phyloP scores from a whole-genome alignment of 2,797 vertebrate species.

The Sebastes steindachneri region DNA sequence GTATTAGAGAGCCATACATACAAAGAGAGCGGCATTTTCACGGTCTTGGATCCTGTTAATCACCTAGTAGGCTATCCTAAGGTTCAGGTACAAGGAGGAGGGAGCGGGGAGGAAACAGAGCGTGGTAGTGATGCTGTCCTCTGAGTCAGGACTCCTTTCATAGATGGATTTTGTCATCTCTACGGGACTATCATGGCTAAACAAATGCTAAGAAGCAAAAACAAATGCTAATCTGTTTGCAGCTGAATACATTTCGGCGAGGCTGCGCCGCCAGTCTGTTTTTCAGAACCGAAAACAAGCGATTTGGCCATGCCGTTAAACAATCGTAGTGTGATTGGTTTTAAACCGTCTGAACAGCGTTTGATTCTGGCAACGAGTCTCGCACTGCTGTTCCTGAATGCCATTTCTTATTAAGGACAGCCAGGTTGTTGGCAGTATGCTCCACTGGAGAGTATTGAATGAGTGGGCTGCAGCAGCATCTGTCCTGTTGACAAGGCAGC shows the following conservation, averaged over 20 bases:
- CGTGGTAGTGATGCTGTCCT: conserved; percentile 26
- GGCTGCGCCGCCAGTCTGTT: conserved; percentile 31
- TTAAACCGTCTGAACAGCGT: conserved; percentile 50
- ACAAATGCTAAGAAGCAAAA: conserved; percentile 57
- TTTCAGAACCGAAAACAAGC: conserved; percentile 25
- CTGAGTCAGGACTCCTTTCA: conserved; percentile 42
- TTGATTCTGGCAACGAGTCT: conserved; percentile 48
- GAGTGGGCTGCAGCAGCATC: conserved; percentile 63
- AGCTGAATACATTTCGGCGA: conserved; percentile 42
- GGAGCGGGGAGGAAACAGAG: conserved; percentile 1
- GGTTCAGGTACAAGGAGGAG: conserved; percentile 62
- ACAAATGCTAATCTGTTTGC: conserved; percentile 60
- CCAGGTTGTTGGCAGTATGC: conserved; percentile 64
- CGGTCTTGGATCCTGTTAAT: conserved; percentile 71
- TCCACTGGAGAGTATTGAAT: conserved; percentile 49
- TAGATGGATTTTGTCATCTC: conserved; percentile 42
- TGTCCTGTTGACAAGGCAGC: conserved; percentile 67
- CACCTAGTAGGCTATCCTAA: conserved; percentile 65
- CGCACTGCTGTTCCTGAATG: conserved; percentile 42
- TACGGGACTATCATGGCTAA: conserved; percentile 29
- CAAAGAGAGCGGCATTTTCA: conserved; percentile 73
- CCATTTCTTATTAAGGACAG: conserved; percentile 65
- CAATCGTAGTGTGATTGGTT: conserved; percentile 53
- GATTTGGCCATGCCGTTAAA: conserved; percentile 41
- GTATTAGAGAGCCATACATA: conserved; percentile 73